These are phyloP conservation scores for Anthonomus grandis DNA, from an alignment of 1,140 invertebrate genomes.

Conservation along the genomic window DNA sequence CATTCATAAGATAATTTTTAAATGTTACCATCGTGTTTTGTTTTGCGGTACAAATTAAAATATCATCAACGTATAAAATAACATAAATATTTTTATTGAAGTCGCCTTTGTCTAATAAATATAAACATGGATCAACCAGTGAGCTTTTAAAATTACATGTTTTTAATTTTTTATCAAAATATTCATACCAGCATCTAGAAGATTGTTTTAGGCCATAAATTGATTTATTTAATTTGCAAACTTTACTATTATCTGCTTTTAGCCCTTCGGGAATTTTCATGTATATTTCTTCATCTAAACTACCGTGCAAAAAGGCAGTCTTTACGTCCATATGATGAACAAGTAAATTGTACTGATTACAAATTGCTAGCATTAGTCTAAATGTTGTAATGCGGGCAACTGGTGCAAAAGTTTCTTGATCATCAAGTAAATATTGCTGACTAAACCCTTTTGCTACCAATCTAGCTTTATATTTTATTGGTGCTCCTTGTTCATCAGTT, in stretches of 20 bases:
- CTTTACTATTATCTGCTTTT: conserved; percentile 19
- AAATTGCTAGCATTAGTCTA: conserved; percentile 47
- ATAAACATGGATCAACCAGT: conserved; percentile 36
- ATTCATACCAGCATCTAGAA: conserved; percentile 41
- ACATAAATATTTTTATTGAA: conserved; percentile 39
- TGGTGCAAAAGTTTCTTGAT: conserved; percentile 38
- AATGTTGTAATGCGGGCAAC: conserved; percentile 34
- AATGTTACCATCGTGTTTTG: conserved; percentile 12
- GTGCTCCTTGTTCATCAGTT: conserved; percentile 40
- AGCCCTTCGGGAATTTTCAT: conserved; percentile 46
- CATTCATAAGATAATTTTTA: conserved; percentile 12
- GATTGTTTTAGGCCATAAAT: conserved; percentile 50
- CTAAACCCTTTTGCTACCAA: conserved; percentile 47
- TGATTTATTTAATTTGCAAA: conserved; percentile 45
- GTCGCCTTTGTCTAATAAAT: conserved; percentile 20
- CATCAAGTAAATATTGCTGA: conserved; percentile 45
- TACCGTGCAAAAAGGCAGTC: conserved; percentile 45
- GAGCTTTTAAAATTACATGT: conserved; percentile 39
- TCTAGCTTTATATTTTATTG: conserved; percentile 47
- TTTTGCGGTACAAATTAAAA: conserved; percentile 31
- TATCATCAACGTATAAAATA: conserved; percentile 37
- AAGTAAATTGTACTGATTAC: conserved; percentile 48
- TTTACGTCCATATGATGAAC: conserved; percentile 45
- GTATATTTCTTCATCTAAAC: conserved; percentile 46
- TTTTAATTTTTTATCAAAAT: conserved; percentile 35